Conservation (phyloP, 2,113 vertebrate species). For the Drymodes brunneopygia region DNA sequence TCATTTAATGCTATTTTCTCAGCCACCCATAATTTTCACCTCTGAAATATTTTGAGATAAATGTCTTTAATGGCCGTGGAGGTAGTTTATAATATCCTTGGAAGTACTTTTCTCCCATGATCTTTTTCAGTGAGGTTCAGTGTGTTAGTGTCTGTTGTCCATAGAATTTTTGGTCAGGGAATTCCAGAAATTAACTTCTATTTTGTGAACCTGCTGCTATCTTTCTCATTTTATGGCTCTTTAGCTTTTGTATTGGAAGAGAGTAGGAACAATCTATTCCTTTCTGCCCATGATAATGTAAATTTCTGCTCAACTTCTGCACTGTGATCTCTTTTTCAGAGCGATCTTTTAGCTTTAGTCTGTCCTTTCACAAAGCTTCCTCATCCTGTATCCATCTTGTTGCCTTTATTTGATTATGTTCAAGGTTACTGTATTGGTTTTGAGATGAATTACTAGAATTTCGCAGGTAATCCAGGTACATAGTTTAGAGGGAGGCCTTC, state of each 20-base stretch:
- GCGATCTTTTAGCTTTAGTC: not conserved
- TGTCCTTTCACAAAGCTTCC: not conserved
- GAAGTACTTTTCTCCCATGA: not conserved
- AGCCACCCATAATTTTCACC: not conserved
- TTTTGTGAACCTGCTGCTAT: not conserved
- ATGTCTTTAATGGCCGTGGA: not conserved
- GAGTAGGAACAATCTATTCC: not conserved
- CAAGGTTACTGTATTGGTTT: not conserved
- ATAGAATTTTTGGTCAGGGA: not conserved
- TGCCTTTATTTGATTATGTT: not conserved
- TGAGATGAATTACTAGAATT: not conserved
- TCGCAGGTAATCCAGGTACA: not conserved
- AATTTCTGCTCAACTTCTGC: not conserved
- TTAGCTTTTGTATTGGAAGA: not conserved
- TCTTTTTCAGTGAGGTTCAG: not conserved
- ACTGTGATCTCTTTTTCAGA: not conserved
- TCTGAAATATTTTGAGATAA: not conserved
- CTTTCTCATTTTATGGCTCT: not conserved
- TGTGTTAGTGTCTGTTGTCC: not conserved
- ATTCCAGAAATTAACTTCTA: not conserved
- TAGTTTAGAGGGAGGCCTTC: not conserved
- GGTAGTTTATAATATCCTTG: not conserved
- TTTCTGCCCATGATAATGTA: not conserved
- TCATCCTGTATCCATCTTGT: not conserved
- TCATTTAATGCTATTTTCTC: not conserved